These are phyloP conservation scores for Drosophila hamatofila DNA, from an alignment of 2,888 invertebrate species.

Conservation along the genomic window DNA sequence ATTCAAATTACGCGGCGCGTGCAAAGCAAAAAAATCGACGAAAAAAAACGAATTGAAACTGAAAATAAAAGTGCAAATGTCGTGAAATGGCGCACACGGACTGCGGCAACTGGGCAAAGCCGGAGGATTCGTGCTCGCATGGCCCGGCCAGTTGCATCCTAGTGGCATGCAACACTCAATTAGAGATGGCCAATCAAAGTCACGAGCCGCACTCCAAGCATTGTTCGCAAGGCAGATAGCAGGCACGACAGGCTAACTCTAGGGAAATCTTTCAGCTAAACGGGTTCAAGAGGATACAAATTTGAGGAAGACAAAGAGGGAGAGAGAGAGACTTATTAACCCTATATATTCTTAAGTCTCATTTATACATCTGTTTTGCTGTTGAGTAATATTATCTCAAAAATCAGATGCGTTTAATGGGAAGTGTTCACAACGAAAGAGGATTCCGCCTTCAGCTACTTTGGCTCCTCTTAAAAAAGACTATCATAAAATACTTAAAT, in stretches of 20 bases:
- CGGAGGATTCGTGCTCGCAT: slow-evolving; percentile 1
- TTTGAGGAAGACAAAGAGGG: background rate
- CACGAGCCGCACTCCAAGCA: slow-evolving; percentile 5
- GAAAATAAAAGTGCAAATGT: slow-evolving; percentile 79
- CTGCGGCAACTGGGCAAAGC: background rate
- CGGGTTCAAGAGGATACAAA: background rate
- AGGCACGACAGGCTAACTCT: background rate
- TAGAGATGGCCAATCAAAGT: slow-evolving; percentile 32
- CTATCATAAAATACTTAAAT: no score
- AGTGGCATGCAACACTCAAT: slow-evolving; percentile 17
- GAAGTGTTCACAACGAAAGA: no score
- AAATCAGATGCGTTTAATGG: no score
- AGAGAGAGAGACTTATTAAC: background rate
- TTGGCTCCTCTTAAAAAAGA: no score
- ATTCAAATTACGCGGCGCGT: slow-evolving; percentile 78
- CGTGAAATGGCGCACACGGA: slow-evolving; percentile 47
- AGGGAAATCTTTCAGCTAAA: background rate
- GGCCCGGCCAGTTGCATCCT: slow-evolving; percentile 15
- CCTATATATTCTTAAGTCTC: no score
- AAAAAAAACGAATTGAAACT: slow-evolving; percentile 40
- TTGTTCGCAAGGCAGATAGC: background rate
- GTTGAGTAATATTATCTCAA: no score
- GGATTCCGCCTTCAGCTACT: no score
- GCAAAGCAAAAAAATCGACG: slow-evolving; percentile 33
- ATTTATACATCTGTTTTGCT: no score